phyloP scores from a whole-genome alignment of 1,140 invertebrate genomes.

The Oppia nitens region DNA sequence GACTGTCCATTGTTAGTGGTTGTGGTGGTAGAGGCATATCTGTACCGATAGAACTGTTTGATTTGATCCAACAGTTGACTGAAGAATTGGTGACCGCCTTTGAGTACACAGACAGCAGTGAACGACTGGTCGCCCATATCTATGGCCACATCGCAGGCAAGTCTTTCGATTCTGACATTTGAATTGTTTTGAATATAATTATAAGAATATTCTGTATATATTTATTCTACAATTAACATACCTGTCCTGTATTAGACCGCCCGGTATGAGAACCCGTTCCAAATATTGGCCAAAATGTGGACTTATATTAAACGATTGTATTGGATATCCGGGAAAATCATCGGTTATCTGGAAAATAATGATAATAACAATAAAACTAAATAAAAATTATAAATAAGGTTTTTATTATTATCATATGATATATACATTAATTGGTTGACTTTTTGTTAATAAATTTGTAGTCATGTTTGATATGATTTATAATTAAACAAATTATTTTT shows the following conservation, averaged over 20 bases:
- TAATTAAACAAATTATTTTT: too few relatives aligned
- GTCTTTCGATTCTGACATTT: slow-evolving; percentile 32
- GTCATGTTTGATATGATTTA: too few relatives aligned
- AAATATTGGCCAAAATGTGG: slow-evolving; percentile 39
- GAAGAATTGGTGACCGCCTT: slow-evolving; percentile 47
- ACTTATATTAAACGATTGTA: slow-evolving; percentile 37
- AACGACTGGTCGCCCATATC: slow-evolving; percentile 35
- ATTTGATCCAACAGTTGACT: slow-evolving; percentile 40
- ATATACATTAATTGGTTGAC: too few relatives aligned
- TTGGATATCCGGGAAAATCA: slow-evolving; percentile 32
- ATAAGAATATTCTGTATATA: too few relatives aligned
- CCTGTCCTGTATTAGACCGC: slow-evolving; percentile 39
- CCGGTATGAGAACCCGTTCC: slow-evolving; percentile 37
- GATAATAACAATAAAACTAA: too few relatives aligned
- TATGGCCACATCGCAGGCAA: slow-evolving; percentile 39
- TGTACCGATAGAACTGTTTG: slow-evolving; percentile 30
- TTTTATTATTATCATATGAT: too few relatives aligned
- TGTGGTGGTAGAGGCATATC: neutral
- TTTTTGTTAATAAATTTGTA: too few relatives aligned
- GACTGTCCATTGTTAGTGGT: slow-evolving; percentile 18
- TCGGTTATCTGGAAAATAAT: slow-evolving; percentile 35
- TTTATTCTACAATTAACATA: slow-evolving; percentile 20
- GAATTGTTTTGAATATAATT: too few relatives aligned
- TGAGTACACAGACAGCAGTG: slow-evolving; percentile 41
- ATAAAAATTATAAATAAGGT: too few relatives aligned